Conservation (phyloP, 2,888 invertebrate species). For the Mesopsocus fuscifrons region DNA sequence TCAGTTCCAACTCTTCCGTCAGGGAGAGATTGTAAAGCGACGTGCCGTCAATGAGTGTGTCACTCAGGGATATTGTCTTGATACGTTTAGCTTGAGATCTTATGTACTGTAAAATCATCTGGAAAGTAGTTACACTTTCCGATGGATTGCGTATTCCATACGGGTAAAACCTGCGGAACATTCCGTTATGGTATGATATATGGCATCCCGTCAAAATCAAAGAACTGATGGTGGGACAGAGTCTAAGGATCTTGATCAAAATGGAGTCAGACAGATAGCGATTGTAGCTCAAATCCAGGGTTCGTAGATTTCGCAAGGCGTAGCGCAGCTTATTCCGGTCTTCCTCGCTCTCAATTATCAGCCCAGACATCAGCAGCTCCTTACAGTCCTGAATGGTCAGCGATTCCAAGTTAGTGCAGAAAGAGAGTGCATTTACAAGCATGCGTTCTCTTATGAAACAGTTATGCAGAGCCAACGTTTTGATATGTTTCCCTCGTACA, state of each 20-base stretch:
- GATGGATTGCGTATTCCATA: constrained; percentile 26
- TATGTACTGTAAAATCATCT: constrained; percentile 39
- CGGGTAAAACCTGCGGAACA: constrained; percentile 48
- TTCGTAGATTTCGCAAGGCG: constrained; percentile 32
- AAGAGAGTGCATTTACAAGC: constrained; percentile 36
- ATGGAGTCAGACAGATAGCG: constrained; percentile 57
- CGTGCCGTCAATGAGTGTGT: constrained; percentile 44
- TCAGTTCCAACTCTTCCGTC: constrained; percentile 31
- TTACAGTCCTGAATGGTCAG: constrained; percentile 44
- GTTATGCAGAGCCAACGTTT: constrained; percentile 33
- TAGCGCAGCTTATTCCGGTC: constrained; percentile 29
- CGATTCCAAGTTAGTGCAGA: constrained; percentile 33
- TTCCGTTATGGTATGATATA: constrained; percentile 47
- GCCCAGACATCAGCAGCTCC: constrained; percentile 54
- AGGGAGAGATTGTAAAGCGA: constrained; percentile 35
- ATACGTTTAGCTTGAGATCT: constrained; percentile 31
- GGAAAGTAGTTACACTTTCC: constrained; percentile 51
- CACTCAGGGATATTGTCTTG: constrained; percentile 41
- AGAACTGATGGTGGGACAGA: constrained; percentile 37
- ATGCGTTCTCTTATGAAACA: constrained; percentile 44
- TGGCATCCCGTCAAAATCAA: constrained; percentile 46
- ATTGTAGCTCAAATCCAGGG: constrained; percentile 42
- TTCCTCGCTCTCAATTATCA: constrained; percentile 37
- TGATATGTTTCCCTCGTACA: constrained; percentile 34
- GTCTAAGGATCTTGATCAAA: constrained; percentile 40